Percentiles rank a stretch among this genome's conserved stretches.
Conservation (phyloP, 2,888 invertebrate species). For the Cantharis nigra region DNA sequence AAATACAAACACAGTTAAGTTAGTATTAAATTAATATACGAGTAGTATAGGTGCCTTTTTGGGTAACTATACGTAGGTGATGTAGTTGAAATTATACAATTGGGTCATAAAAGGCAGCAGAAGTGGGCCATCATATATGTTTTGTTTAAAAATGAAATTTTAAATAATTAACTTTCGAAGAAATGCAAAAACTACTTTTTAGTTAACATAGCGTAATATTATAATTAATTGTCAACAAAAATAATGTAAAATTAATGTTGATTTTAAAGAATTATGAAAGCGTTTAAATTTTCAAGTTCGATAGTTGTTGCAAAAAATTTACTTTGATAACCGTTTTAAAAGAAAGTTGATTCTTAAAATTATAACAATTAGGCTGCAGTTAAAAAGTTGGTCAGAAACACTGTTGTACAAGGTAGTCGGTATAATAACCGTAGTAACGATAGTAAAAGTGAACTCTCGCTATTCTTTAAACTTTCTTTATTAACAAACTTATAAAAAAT, state of each 20-base stretch:
- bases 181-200: neutral
- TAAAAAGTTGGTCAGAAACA: neutral
- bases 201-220: neutral
- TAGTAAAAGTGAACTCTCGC: slow-evolving; percentile 19
- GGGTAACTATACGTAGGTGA: too few species aligned
- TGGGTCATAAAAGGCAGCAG: neutral
- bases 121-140: neutral
- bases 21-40: too few species aligned
- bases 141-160: neutral
- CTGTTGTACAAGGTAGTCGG: neutral
- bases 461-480: slow-evolving; percentile 26
- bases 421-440: neutral
- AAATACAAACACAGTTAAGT: neutral
- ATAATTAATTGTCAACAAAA: neutral
- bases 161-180: neutral
- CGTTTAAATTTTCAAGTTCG: neutral
- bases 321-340: neutral
- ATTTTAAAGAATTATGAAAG: neutral
- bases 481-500: slow-evolving; percentile 11
- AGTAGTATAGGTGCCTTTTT: too few species aligned
- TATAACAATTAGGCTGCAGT: neutral
- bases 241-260: neutral
- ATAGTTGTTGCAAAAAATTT: neutral
- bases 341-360: neutral
- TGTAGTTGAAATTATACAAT: neutral